phyloP scores from a whole-genome alignment of 1,140 invertebrate genomes.

The Zophobas atratus region DNA sequence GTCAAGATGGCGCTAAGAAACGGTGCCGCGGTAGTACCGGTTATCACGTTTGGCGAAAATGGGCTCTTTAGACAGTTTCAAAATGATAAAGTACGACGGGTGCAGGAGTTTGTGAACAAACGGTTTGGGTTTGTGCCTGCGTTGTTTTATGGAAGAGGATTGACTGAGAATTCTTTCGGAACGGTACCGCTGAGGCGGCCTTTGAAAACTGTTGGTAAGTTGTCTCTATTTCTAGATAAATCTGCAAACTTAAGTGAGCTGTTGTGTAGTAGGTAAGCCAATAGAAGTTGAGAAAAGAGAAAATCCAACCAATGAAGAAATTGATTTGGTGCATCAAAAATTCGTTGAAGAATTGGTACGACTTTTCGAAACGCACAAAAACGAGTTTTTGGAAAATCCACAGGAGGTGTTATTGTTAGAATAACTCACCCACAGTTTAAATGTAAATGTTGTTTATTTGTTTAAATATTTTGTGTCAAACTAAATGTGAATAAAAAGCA shows the following conservation, averaged over 20 bases:
- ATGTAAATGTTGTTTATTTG: too few species aligned
- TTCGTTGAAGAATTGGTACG: conserved; percentile 37
- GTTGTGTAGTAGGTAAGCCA: conserved; percentile 45
- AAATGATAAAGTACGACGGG: conserved; percentile 73
- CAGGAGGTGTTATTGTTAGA: background rate
- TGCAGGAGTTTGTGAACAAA: conserved; percentile 81
- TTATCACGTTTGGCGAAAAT: conserved; percentile 92
- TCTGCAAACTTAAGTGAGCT: too few species aligned
- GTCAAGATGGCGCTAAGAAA: conserved; percentile 82
- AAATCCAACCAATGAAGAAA: conserved; percentile 51
- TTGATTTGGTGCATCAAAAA: conserved; percentile 45
- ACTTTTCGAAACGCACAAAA: conserved; percentile 50
- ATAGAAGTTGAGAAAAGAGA: conserved; percentile 50
- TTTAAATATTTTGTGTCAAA: too few species aligned
- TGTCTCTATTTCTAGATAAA: too few species aligned
- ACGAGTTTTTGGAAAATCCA: conserved; percentile 42
- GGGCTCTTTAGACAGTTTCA: conserved; percentile 85
- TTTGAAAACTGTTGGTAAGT: conserved; percentile 88
- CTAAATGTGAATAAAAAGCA: too few species aligned
- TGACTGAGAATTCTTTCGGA: conserved; percentile 92
- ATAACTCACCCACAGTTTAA: too few species aligned
- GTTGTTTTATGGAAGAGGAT: conserved; percentile 85
- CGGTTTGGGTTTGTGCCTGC: conserved; percentile 83
- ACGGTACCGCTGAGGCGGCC: conserved; percentile 84
- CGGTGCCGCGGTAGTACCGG: conserved; percentile 86